Percentiles rank a stretch among this genome's conserved stretches.
Evolutionary conservation across 1,140 invertebrate species (phyloP).

Genomic region (Drosophila micromelanica): DNA sequence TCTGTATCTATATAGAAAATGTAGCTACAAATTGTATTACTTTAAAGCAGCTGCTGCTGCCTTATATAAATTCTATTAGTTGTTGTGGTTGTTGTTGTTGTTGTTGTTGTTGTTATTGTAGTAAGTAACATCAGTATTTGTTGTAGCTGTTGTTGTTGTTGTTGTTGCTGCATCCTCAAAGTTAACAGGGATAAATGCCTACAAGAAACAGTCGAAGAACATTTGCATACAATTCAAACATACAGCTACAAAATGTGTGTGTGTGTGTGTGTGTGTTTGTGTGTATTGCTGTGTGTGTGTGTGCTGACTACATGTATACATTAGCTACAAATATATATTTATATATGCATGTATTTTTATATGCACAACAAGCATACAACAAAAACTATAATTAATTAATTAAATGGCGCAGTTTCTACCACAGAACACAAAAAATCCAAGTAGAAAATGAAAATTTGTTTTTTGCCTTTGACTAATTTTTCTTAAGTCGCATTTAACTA

Average conservation of each 20-base stretch:
- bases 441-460: slow-evolving; percentile 6
- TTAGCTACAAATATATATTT: slow-evolving; percentile 22
- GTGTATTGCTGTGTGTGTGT: slow-evolving; percentile 12
- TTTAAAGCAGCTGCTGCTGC: slow-evolving; percentile 36
- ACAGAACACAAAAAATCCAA: slow-evolving; percentile 29
- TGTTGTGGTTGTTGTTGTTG: slow-evolving; percentile 40
- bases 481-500: slow-evolving; percentile 22
- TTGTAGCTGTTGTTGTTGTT: slow-evolving; percentile 47
- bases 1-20: slow-evolving; percentile 15
- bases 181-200: slow-evolving; percentile 85
- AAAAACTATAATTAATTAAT: slow-evolving; percentile 21
- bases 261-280: background rate
- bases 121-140: slow-evolving; percentile 40
- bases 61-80: slow-evolving; percentile 70
- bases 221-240: slow-evolving; percentile 36
- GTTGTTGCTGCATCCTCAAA: slow-evolving; percentile 77
- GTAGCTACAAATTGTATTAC: slow-evolving; percentile 27
- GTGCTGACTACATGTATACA: slow-evolving; percentile 41
- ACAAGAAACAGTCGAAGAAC: slow-evolving; percentile 75
- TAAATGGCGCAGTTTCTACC: slow-evolving; percentile 12
- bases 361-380: slow-evolving; percentile 54
- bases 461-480: slow-evolving; percentile 19
- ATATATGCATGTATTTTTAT: slow-evolving; percentile 25
- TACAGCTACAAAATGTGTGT: slow-evolving; percentile 27
- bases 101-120: slow-evolving; percentile 34